phyloP scores from a whole-genome alignment of 2,888 invertebrate genomes.

The Dasypogon diadema region DNA sequence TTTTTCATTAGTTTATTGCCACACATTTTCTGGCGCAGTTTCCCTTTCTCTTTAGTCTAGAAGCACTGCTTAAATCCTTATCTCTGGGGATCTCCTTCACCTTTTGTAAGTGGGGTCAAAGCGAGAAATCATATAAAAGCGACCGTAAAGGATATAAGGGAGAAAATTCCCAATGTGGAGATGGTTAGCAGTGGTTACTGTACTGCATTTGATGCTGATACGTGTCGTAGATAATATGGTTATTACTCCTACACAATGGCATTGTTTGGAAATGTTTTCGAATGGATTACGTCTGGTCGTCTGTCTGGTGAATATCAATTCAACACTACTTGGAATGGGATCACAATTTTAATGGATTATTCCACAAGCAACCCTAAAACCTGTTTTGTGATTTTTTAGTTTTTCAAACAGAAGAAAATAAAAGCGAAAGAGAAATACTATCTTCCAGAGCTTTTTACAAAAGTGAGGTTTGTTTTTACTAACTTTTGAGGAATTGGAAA shows the following conservation, averaged over 20 bases:
- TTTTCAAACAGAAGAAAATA: too few relatives aligned
- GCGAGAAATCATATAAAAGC: not conserved
- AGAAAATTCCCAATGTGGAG: not conserved
- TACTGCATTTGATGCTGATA: not conserved
- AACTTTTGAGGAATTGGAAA: too few relatives aligned
- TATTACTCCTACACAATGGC: slow-evolving; percentile 1
- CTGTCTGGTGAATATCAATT: not conserved
- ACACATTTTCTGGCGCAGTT: not conserved
- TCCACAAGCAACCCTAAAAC: too few relatives aligned
- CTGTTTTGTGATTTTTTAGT: too few relatives aligned
- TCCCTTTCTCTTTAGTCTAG: not conserved
- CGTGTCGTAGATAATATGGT: slow-evolving; percentile 17
- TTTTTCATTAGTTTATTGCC: slow-evolving; percentile 42
- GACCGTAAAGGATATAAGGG: not conserved
- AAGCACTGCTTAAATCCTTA: not conserved
- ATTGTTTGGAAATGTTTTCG: slow-evolving; percentile 14
- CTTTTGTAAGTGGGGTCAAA: not conserved
- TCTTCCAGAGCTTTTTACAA: too few relatives aligned
- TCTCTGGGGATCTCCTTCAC: slow-evolving; percentile 13
- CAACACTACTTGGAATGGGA: not conserved
- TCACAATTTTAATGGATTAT: slow-evolving; percentile 15
- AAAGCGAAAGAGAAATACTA: too few relatives aligned
- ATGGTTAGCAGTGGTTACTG: not conserved
- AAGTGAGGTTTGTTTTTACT: too few relatives aligned
- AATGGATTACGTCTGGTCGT: slow-evolving; percentile 16